These are phyloP conservation scores for Ichneumoninae sp. DNA, from an alignment of 2,888 invertebrate genomes.

Conservation along the genomic window DNA sequence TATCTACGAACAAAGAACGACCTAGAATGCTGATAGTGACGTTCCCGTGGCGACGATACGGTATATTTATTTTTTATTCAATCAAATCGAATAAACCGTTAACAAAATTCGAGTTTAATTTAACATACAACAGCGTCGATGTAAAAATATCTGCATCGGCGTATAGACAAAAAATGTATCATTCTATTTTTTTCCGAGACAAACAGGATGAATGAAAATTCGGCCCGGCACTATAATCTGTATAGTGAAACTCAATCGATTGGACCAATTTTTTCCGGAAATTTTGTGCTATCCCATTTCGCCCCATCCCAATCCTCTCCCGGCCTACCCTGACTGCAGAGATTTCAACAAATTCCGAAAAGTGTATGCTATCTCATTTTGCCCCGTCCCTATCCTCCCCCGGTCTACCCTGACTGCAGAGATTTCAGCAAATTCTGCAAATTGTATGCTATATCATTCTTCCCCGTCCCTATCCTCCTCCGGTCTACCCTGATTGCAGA, in stretches of 20 bases:
- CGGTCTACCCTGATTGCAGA: too few relatives aligned
- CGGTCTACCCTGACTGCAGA: too few relatives aligned
- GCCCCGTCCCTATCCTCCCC: too few relatives aligned
- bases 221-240: not conserved
- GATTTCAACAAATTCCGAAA: too few relatives aligned
- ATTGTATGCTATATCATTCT: too few relatives aligned
- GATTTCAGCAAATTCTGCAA: too few relatives aligned
- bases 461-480: too few relatives aligned
- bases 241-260: not conserved
- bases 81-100: not conserved
- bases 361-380: too few relatives aligned
- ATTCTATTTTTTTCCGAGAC: not conserved
- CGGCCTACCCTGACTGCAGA: too few relatives aligned
- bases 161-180: not conserved
- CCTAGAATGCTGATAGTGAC: slow-evolving; percentile 5
- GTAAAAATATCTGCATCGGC: not conserved
- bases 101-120: not conserved
- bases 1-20: slow-evolving; percentile 23
- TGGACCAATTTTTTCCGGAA: not conserved
- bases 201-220: not conserved
- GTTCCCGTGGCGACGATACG: not conserved
- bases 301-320: too few relatives aligned
- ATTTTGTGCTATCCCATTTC: not conserved
- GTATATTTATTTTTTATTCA: too few relatives aligned
- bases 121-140: not conserved